Conservation (phyloP, 1,140 invertebrate genomes). For the Grapholita molesta region DNA sequence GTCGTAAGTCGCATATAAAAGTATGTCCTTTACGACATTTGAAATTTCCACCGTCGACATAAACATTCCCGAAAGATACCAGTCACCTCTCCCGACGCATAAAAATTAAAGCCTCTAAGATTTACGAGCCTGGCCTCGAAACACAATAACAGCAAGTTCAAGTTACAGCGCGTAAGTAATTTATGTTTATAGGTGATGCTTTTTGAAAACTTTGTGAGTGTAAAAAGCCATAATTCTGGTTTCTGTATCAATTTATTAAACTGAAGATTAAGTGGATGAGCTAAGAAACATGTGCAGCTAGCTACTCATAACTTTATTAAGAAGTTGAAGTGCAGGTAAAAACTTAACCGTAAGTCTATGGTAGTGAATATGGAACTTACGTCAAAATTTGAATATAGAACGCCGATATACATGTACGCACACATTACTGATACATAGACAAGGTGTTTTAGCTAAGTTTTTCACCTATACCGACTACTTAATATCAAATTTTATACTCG, state of each 20-base stretch:
- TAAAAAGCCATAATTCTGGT: slow-evolving; percentile 46
- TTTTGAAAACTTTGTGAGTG: slow-evolving; percentile 38
- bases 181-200: slow-evolving; percentile 50
- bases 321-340: too few species aligned
- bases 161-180: slow-evolving; percentile 54
- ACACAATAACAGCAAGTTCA: slow-evolving; percentile 66
- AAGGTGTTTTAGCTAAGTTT: too few species aligned
- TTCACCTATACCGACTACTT: too few species aligned
- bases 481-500: too few species aligned
- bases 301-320: too few species aligned
- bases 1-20: too few species aligned
- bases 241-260: slow-evolving; percentile 1
- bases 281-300: background rate
- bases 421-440: too few species aligned
- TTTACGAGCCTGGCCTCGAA: slow-evolving; percentile 69
- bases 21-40: too few species aligned
- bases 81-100: slow-evolving; percentile 51
- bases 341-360: too few species aligned
- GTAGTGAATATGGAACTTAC: too few species aligned
- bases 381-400: too few species aligned
- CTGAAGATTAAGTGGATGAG: background rate
- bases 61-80: slow-evolving; percentile 28
- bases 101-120: slow-evolving; percentile 64
- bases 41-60: slow-evolving; percentile 21
- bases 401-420: too few species aligned